Base-by-base conservation (phyloP, 1,140 invertebrate genomes). In the Cheumatopsyche charites region DNA sequence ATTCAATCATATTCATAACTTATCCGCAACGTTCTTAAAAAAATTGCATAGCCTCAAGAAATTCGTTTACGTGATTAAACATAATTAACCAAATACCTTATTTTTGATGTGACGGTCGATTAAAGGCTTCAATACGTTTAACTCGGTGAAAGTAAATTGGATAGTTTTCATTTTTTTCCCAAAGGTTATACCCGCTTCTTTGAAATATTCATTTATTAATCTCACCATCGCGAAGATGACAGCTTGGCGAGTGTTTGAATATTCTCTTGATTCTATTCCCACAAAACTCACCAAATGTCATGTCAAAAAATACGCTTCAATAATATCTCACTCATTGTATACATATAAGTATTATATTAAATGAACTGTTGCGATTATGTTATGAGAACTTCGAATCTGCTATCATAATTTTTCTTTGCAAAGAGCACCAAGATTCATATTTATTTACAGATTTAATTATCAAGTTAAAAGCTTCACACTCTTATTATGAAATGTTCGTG, bases 191-290 rank as follows among this genome's bases (percentile, higher is more conserved):
- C n/a, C n/a, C 42, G 19, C 11, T 45, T 17, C 62, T 43, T 29
- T 25, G 66, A 26, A 21, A 49, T 17, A 26, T 45, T 66, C 63
- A 66, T 68, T 68, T 68, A 55, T 68, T 55, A 68, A 68, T 68
- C 43, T 68, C 49, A 52, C 55, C 47, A 68, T 68, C 23, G 25
- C 26, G 25, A 26, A 55, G 66, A 29, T 68, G 66, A 68, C 66
- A 68, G 66, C 66, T 68, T 15, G 55, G 19, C 55, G 55, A 58
- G 62, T 63, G 62, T 63, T 63, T 43, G 62, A 63, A 63, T 63
- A 63, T 63, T 41, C 19, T 63, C 62, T n/a, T n/a, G 29, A 63
- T 42, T 63, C 41, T 58, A 58, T 58, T 58, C 55, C 55, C 55
- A 58, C 55, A 58, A 58, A 58, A 17, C 21, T 58, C 3, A 26